phyloP scores from a whole-genome alignment of 2,113 vertebrate genomes.

The Strix aluco region DNA sequence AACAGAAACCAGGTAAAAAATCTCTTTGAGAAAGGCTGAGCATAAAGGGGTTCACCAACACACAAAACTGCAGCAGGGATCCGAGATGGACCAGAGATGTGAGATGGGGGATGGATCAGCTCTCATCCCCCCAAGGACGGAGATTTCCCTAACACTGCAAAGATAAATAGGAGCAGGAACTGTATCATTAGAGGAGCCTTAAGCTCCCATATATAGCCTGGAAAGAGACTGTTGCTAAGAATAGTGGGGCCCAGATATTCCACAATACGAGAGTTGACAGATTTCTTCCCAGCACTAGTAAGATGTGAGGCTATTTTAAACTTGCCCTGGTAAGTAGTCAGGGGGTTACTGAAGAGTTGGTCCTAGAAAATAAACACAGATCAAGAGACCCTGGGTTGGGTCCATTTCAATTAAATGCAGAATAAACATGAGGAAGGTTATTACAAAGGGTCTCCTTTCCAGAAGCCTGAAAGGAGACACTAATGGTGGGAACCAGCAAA shows the following conservation, averaged over 20 bases:
- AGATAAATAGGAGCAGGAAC: conserved; percentile 39
- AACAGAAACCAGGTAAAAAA: background rate
- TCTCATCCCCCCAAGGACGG: background rate
- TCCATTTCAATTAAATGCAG: rapidly evolving
- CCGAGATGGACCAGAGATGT: background rate
- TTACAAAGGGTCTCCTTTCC: background rate
- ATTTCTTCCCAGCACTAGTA: conserved; percentile 32
- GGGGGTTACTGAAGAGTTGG: background rate
- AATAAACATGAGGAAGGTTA: background rate
- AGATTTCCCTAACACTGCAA: background rate
- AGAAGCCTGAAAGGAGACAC: background rate
- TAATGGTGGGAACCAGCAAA: background rate
- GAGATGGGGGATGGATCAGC: rapidly evolving
- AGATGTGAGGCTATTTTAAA: conserved; percentile 44
- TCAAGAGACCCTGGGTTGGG: background rate
- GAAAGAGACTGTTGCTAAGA: conserved; percentile 63
- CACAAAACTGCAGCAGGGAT: background rate
- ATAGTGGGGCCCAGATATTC: conserved; percentile 51
- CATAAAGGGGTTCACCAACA: background rate
- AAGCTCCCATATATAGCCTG: conserved; percentile 63
- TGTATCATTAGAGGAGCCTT: background rate
- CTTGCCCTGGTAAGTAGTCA: background rate
- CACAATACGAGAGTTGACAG: background rate
- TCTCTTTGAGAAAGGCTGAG: background rate
- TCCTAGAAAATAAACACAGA: background rate